phyloP scores from a whole-genome alignment of 2,113 vertebrate species.

The Lophius piscatorius region DNA sequence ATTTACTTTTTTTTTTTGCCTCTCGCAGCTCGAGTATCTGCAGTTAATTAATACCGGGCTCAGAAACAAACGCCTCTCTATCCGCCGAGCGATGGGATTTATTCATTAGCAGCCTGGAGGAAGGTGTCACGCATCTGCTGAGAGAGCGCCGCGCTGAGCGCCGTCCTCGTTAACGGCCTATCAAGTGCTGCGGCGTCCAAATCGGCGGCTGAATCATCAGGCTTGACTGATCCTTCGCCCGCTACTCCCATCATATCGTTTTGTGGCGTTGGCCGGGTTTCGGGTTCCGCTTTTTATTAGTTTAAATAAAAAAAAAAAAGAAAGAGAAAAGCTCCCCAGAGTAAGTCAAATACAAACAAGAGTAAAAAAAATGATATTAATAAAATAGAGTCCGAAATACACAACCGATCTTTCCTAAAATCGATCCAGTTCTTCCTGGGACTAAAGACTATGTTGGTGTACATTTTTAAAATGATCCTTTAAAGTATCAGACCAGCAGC shows the following conservation, averaged over 20 bases:
- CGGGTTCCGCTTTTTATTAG: constrained; percentile 21
- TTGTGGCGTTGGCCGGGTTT: constrained; percentile 10
- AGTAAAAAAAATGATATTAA: too few relatives aligned
- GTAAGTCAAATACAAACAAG: too few relatives aligned
- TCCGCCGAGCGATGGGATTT: constrained; percentile 38
- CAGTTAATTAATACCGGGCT: constrained; percentile 55
- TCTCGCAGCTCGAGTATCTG: constrained; percentile 3
- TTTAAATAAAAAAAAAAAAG: too few relatives aligned
- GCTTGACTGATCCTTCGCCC: constrained; percentile 36
- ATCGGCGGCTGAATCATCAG: constrained; percentile 30
- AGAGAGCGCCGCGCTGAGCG: constrained; percentile 29
- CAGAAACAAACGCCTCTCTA: constrained; percentile 36
- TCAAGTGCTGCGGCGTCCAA: constrained; percentile 35
- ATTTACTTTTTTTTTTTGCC: constrained; percentile 8
- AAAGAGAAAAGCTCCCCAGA: too few relatives aligned
- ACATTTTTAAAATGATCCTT: too few relatives aligned
- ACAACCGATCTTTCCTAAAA: too few relatives aligned
- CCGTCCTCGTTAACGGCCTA: constrained; percentile 49
- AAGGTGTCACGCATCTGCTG: constrained; percentile 49
- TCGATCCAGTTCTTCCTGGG: too few relatives aligned
- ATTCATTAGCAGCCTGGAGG: constrained; percentile 54
- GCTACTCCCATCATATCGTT: constrained; percentile 36
- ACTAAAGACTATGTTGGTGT: too few relatives aligned
- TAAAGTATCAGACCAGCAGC: too few relatives aligned
- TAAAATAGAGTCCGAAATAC: too few relatives aligned